Conservation (phyloP, 2,113 vertebrate genomes). For the Paradisaea rubra region DNA sequence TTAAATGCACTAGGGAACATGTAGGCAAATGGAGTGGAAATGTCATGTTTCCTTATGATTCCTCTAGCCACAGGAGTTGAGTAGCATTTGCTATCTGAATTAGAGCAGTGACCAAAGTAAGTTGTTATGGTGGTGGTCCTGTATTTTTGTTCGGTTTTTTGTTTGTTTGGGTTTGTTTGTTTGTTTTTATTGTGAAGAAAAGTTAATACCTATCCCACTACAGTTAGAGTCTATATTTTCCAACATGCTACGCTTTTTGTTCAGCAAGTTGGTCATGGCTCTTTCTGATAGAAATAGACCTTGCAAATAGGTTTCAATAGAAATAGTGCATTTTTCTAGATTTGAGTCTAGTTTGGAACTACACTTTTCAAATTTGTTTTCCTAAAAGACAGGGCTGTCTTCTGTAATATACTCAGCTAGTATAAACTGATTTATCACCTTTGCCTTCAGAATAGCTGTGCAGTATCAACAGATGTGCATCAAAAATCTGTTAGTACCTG, state of each 20-base stretch:
- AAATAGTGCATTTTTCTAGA: background rate
- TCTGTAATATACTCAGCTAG: background rate
- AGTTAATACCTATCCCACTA: background rate
- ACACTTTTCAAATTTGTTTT: background rate
- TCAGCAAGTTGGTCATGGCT: background rate
- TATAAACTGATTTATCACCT: background rate
- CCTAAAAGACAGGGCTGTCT: background rate
- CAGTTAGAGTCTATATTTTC: background rate
- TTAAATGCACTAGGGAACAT: background rate
- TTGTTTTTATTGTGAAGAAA: background rate
- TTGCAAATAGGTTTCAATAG: background rate
- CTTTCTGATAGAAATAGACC: background rate
- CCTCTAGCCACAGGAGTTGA: background rate
- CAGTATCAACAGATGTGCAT: background rate
- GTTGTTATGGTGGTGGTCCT: background rate
- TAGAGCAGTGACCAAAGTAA: background rate
- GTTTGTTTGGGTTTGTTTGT: background rate
- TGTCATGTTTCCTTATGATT: background rate
- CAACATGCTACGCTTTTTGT: background rate
- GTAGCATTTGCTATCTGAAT: background rate
- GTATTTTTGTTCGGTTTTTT: background rate
- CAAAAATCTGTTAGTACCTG: background rate
- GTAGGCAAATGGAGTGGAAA: background rate
- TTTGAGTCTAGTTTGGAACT: background rate
- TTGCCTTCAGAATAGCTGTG: background rate